Percentiles rank a stretch among this genome's conserved stretches.
Conservation (phyloP, 2,888 invertebrate genomes). For the Bugula neritina region DNA sequence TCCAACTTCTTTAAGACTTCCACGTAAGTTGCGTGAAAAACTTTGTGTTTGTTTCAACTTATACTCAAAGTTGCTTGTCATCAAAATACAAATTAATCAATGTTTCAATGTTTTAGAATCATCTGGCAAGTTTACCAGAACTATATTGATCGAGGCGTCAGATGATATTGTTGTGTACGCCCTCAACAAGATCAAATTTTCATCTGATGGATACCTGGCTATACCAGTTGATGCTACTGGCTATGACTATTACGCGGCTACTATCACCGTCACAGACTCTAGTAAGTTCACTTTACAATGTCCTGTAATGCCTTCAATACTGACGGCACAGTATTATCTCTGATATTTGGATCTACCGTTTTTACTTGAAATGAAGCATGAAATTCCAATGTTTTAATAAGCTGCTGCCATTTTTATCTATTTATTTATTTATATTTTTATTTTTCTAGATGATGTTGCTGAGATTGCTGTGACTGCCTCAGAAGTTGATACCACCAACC, state of each 20-base stretch:
- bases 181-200: constrained; percentile 22
- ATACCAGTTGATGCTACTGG: constrained; percentile 1
- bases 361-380: no score
- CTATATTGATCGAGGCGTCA: neutral
- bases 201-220: neutral
- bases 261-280: neutral
- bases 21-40: neutral
- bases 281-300: no score
- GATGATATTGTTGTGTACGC: constrained; percentile 14
- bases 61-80: no score
- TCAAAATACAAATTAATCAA: no score
- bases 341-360: no score
- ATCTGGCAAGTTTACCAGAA: neutral
- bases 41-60: no score
- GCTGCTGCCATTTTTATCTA: no score
- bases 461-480: neutral
- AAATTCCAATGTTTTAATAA: no score
- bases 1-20: neutral
- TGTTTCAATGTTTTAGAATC: neutral
- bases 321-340: neutral
- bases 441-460: constrained; percentile 13
- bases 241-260: constrained; percentile 18
- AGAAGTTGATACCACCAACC: neutral
- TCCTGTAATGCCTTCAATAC: neutral
- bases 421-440: no score